Evolutionary conservation across 2,113 vertebrate species (phyloP), one percentile per base, ranked within the genome.

Genomic region (Malurus elegans): DNA sequence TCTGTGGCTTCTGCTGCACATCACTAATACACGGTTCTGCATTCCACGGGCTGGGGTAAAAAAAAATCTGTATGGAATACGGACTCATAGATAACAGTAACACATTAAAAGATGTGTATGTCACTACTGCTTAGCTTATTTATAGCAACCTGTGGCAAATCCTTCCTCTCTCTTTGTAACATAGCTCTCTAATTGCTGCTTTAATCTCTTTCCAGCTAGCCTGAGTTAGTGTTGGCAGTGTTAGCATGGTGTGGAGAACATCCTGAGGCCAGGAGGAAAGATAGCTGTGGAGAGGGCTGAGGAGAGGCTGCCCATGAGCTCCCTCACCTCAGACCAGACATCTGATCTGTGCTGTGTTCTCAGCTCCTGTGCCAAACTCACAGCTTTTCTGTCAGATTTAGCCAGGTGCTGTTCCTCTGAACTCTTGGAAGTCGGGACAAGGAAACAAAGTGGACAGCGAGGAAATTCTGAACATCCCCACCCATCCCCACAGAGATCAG

Each of bases 401-500:
- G 36, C 12, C n/a, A 23, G 24, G 12, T 32, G 56, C 74, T 73
- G 60, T 34, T 66, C 47, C 60, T 73, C 48, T 48, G 24, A 36
- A 10, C 26, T 67, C 50, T 72, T 48, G 14, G 14, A 56, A 18
- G 32, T 6, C 0, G 0, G 34, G 11, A 69, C 51, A 50, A 61
- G 50, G 60, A 54, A 36, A 5, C 34, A 38, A 65, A 18, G n/a
- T 15, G 56, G 10, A 45, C 34, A 14, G 10, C 38, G 15, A 20
- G 28, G 34, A 70, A 57, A 15, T 54, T 14, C 34, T 47, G 0
- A 5, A 3, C 9, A 9, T 38, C n/a, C 21, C 9, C 28, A 9
- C 42, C 19, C 12, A 4, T 36, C 54, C 0, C 0, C 32, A 8
- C 17, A 10, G 21, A 14, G 34, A 2, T n/a, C 4, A 5, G 15